Evolutionary conservation across 2,888 invertebrate species (phyloP).

Genomic region (Protodeltote pygarga): DNA sequence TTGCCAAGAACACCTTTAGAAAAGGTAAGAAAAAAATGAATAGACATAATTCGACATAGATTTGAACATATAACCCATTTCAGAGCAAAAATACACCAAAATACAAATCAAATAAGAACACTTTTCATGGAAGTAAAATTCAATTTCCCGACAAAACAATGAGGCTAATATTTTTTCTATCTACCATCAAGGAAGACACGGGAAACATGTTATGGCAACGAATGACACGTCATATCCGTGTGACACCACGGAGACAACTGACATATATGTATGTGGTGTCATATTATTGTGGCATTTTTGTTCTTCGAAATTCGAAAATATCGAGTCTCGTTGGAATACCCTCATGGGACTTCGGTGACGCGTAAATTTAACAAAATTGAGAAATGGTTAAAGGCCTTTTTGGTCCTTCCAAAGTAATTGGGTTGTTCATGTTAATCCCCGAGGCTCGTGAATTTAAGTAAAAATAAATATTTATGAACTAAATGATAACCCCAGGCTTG

Average conservation of each 20-base stretch:
- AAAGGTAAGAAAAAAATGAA: too few relatives aligned
- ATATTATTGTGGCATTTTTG: conserved; percentile 27
- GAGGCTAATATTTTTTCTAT: not conserved
- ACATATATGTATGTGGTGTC: conserved; percentile 23
- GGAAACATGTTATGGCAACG: conserved; percentile 1
- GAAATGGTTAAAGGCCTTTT: not conserved
- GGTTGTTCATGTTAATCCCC: not conserved
- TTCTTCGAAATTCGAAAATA: conserved; percentile 13
- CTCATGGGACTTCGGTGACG: not conserved
- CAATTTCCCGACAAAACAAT: not conserved
- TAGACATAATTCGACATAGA: too few relatives aligned
- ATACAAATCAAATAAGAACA: too few relatives aligned
- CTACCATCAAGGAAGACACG: not conserved
- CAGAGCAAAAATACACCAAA: too few relatives aligned
- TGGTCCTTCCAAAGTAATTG: not conserved
- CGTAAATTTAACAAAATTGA: not conserved
- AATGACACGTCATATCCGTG: conserved; percentile 8
- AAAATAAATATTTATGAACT: too few relatives aligned
- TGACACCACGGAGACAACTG: conserved; percentile 21
- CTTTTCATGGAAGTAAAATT: too few relatives aligned
- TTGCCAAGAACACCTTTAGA: too few relatives aligned
- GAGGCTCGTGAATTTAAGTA: too few relatives aligned
- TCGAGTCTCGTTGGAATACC: conserved; percentile 9
- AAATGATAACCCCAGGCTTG: too few relatives aligned
- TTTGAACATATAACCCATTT: too few relatives aligned